Conservation (phyloP, 2,888 invertebrate species). For the Sarcophaga rosellei region DNA sequence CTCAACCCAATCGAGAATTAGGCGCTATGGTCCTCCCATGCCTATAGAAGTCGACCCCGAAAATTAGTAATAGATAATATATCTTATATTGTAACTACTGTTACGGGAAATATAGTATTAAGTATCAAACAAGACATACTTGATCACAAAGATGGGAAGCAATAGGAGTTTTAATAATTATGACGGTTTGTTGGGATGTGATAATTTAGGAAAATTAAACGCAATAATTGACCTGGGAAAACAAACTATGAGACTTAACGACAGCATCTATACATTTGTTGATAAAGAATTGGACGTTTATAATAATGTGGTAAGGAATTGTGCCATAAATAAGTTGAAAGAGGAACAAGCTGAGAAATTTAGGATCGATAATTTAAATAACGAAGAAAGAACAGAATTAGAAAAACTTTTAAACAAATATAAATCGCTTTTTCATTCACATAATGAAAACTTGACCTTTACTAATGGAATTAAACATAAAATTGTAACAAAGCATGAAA, state of each 20-base stretch:
- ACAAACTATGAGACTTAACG: conserved; percentile 25
- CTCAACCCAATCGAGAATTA: too few relatives aligned
- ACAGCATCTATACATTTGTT: conserved; percentile 60
- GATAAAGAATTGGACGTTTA: conserved; percentile 67
- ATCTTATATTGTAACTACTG: too few relatives aligned
- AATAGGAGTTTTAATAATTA: conserved; percentile 48
- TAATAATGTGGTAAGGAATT: conserved; percentile 13
- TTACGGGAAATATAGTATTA: too few relatives aligned
- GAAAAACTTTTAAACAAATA: conserved; percentile 26
- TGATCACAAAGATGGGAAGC: conserved; percentile 1
- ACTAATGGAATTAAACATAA: conserved; percentile 54
- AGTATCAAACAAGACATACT: conserved; percentile 24
- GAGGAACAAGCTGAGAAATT: conserved; percentile 23
- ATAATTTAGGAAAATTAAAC: conserved; percentile 39
- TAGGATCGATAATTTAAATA: conserved; percentile 31
- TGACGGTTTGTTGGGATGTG: conserved; percentile 43
- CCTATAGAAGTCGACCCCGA: too few relatives aligned
- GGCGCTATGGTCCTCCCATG: too few relatives aligned
- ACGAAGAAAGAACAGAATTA: conserved; percentile 20
- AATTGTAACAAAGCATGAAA: conserved; percentile 32
- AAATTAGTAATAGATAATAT: too few relatives aligned
- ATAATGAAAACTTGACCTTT: conserved; percentile 44
- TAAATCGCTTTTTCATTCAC: conserved; percentile 74
- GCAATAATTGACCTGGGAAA: conserved; percentile 42
- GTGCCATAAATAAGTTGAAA: conserved; percentile 11